Evolutionary conservation across 2,888 invertebrate genomes (phyloP).

Genomic region (Aleiodes alternator): DNA sequence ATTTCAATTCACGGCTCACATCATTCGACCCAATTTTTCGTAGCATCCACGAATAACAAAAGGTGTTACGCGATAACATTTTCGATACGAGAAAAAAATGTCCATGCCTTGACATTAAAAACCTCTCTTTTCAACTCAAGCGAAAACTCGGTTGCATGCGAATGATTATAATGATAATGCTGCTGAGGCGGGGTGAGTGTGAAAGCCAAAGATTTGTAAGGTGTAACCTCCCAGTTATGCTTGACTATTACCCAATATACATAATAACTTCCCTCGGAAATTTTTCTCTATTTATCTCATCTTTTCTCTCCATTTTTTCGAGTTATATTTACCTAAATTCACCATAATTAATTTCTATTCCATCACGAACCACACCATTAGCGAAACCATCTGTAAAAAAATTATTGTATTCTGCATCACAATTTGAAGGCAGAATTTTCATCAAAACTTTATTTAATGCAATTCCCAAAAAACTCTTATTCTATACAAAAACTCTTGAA

Average conservation of each 20-base stretch:
- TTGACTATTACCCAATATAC: slow-evolving; percentile 59
- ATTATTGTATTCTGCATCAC: not conserved
- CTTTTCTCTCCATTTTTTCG: slow-evolving; percentile 31
- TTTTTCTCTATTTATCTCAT: slow-evolving; percentile 12
- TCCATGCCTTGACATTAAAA: slow-evolving; percentile 62
- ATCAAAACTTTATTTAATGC: no score
- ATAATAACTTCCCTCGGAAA: slow-evolving; percentile 16
- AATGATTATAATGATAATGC: slow-evolving; percentile 51
- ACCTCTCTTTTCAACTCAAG: slow-evolving; percentile 43
- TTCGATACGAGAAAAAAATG: not conserved
- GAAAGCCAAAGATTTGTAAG: slow-evolving; percentile 52
- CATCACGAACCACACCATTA: not conserved
- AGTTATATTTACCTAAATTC: not conserved
- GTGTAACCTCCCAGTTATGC: slow-evolving; percentile 63
- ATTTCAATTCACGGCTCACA: slow-evolving; percentile 42
- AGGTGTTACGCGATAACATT: slow-evolving; percentile 30
- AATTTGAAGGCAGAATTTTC: not conserved
- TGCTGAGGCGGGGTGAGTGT: slow-evolving; percentile 54
- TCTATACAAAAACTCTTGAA: no score
- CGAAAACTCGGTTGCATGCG: slow-evolving; percentile 49
- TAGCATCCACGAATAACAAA: slow-evolving; percentile 30
- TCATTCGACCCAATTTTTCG: slow-evolving; percentile 37
- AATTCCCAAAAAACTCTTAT: no score
- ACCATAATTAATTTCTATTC: no score
- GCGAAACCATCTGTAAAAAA: no score